Evolutionary conservation across 2,113 vertebrate species (phyloP).

Genomic region (Catharus minimus): DNA sequence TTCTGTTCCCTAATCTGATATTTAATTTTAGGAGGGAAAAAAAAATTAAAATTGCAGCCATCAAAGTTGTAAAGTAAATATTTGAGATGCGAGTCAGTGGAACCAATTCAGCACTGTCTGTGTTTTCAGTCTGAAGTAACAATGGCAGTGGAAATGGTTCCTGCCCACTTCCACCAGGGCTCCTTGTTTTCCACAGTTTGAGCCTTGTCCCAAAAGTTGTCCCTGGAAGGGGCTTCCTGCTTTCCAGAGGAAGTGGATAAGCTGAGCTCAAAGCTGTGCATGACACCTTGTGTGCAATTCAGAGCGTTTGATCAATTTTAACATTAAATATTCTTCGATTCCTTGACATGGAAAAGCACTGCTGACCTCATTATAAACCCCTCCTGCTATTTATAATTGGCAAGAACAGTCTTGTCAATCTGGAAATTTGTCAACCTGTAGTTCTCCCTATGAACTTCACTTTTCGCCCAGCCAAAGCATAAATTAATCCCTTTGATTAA

Average conservation of each 20-base stretch:
- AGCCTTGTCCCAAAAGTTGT: neutral
- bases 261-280: neutral
- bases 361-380: constrained; percentile 5
- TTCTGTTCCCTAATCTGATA: neutral
- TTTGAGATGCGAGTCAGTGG: neutral
- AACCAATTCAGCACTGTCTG: neutral
- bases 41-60: neutral
- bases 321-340: neutral
- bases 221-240: neutral
- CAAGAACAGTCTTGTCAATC: neutral
- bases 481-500: constrained; percentile 32
- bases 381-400: neutral
- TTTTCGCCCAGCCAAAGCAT: neutral
- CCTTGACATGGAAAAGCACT: neutral
- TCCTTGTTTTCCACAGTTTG: neutral
- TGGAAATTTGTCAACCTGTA: neutral
- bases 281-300: neutral
- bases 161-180: neutral
- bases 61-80: neutral
- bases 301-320: neutral
- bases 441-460: neutral
- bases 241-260: neutral
- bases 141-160: neutral
- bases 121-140: neutral
- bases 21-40: rapidly evolving